Evolutionary conservation across 1,140 invertebrate species (phyloP).

Genomic region (Copidosoma floridanum): DNA sequence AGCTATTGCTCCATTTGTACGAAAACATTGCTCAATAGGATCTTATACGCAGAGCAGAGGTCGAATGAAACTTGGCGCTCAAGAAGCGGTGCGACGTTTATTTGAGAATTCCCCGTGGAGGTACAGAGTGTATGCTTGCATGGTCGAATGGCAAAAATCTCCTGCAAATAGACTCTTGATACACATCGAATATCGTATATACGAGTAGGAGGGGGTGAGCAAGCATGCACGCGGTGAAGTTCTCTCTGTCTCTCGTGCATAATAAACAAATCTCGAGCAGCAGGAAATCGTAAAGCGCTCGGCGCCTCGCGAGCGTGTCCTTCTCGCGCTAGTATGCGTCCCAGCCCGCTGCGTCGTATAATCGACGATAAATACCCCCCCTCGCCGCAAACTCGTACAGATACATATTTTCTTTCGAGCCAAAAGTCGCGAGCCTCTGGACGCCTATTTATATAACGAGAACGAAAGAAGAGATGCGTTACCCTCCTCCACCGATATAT

Average conservation of each 20-base stretch:
- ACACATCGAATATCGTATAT: too few relatives aligned
- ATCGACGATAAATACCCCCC: constrained; percentile 12
- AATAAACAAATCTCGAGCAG: constrained; percentile 17
- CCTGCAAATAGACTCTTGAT: too few relatives aligned
- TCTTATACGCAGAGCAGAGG: too few relatives aligned
- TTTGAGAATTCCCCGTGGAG: not conserved
- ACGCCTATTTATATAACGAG: constrained; percentile 20
- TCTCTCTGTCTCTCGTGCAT: too few relatives aligned
- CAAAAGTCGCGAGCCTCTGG: too few relatives aligned
- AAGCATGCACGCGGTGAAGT: too few relatives aligned
- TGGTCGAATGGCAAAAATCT: too few relatives aligned
- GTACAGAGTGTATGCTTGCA: too few relatives aligned
- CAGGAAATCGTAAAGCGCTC: constrained; percentile 25
- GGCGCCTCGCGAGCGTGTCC: not conserved
- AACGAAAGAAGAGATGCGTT: not conserved
- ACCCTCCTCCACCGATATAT: not conserved
- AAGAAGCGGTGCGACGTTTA: not conserved
- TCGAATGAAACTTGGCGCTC: too few relatives aligned
- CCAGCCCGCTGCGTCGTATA: not conserved
- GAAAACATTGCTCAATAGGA: too few relatives aligned
- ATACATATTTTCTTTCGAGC: not conserved
- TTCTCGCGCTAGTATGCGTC: not conserved
- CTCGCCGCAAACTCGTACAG: not conserved
- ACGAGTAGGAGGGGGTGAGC: too few relatives aligned
- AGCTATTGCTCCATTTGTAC: too few relatives aligned